phyloP scores from a whole-genome alignment of 2,888 invertebrate genomes.

The Leucoptera coffeella region DNA sequence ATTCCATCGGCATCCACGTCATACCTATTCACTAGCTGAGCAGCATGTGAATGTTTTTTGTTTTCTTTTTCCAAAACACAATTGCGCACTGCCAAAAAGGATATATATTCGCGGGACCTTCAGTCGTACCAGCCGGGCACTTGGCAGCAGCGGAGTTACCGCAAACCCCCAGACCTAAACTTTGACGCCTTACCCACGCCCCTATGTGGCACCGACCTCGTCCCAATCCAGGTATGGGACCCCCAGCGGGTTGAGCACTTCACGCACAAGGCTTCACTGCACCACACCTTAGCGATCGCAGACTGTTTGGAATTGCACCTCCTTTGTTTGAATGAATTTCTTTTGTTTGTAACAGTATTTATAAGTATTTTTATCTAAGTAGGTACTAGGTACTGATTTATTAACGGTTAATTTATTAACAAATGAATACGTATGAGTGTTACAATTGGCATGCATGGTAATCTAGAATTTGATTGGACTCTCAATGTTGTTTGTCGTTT shows the following conservation, averaged over 20 bases:
- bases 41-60: constrained; percentile 56
- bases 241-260: too few species aligned
- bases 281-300: constrained; percentile 19
- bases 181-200: constrained; percentile 46
- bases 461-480: too few species aligned
- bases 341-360: constrained; percentile 7
- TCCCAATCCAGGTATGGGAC: constrained; percentile 48
- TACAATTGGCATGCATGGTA: too few species aligned
- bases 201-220: constrained; percentile 43
- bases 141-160: constrained; percentile 56
- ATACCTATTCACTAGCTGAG: constrained; percentile 32
- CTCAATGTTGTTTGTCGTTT: too few species aligned
- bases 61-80: constrained; percentile 45
- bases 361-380: constrained; percentile 29
- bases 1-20: constrained; percentile 38
- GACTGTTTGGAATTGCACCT: constrained; percentile 16
- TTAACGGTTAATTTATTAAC: too few species aligned
- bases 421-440: too few species aligned
- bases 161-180: constrained; percentile 50
- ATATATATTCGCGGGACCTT: constrained; percentile 49
- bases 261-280: constrained; percentile 36
- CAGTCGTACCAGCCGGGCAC: constrained; percentile 64
- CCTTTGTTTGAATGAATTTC: constrained; percentile 5
- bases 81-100: constrained; percentile 48
- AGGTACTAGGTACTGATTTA: constrained; percentile 20